Conservation (phyloP, 2,113 vertebrate genomes). For the Paedocypris sp. region DNA sequence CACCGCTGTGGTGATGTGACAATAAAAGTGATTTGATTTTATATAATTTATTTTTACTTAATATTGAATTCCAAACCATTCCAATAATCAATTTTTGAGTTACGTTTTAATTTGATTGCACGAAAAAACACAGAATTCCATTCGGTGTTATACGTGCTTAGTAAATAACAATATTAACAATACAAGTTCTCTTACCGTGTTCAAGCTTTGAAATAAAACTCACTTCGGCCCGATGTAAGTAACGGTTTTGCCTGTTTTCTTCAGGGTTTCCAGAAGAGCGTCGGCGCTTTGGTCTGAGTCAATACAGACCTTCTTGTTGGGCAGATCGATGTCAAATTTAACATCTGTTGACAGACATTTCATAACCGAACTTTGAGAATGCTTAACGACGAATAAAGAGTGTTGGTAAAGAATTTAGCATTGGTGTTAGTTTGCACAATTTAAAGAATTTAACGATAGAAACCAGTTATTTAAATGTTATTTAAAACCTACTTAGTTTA, state of each 20-base stretch:
- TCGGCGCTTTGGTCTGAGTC: constrained; percentile 71
- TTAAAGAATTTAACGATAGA: neutral
- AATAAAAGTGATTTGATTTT: no score
- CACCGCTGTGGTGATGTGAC: no score
- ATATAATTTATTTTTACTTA: no score
- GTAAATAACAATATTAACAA: neutral
- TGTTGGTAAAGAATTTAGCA: no score
- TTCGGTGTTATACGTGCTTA: no score
- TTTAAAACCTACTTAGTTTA: constrained; percentile 61
- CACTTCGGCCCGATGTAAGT: constrained; percentile 73
- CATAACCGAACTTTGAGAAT: neutral
- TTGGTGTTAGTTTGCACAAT: neutral
- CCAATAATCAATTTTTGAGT: no score
- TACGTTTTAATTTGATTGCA: no score
- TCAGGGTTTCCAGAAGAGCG: constrained; percentile 70
- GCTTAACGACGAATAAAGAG: no score
- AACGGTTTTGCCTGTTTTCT: constrained; percentile 81
- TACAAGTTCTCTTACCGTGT: neutral
- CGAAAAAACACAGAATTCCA: no score
- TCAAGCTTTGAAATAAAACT: neutral
- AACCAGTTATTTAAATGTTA: neutral
- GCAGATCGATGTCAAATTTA: constrained; percentile 82
- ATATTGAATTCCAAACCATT: no score
- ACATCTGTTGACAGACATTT: constrained; percentile 64
- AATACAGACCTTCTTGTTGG: constrained; percentile 82